phyloP scores from a whole-genome alignment of 2,888 invertebrate genomes.

The Platynereis dumerilii region DNA sequence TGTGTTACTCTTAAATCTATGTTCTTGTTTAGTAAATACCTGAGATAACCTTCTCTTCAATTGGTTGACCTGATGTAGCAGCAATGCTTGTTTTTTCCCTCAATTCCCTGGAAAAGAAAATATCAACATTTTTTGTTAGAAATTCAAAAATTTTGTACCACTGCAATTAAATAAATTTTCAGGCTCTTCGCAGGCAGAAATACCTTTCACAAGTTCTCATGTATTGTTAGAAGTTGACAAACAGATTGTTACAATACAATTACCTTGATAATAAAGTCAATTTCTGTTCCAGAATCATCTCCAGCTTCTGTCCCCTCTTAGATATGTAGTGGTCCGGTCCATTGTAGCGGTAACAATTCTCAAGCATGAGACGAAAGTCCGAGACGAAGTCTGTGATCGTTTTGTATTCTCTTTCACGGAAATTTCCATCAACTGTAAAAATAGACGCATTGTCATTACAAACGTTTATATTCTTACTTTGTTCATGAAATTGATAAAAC shows the following conservation, averaged over 20 bases:
- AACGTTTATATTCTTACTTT: background rate
- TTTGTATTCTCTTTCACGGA: constrained; percentile 59
- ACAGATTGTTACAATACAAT: no score
- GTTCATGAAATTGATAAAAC: no score
- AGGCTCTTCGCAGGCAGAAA: no score
- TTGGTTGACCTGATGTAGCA: constrained; percentile 45
- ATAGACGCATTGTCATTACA: no score
- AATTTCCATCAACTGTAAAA: constrained; percentile 61
- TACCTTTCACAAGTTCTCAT: no score
- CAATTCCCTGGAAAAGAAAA: constrained; percentile 50
- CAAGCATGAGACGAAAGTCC: constrained; percentile 66
- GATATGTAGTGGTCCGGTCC: constrained; percentile 64
- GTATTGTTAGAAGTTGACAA: no score
- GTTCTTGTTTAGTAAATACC: no score
- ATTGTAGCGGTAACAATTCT: constrained; percentile 67
- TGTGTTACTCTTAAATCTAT: no score
- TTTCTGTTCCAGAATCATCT: constrained; percentile 66
- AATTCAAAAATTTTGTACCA: background rate
- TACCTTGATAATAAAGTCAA: constrained; percentile 64
- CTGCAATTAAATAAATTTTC: no score
- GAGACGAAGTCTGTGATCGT: constrained; percentile 64
- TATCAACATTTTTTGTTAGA: background rate
- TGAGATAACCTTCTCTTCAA: constrained; percentile 31
- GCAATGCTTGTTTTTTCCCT: constrained; percentile 58
- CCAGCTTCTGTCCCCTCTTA: constrained; percentile 64